Evolutionary conservation across 2,797 vertebrate genomes (phyloP).

Genomic region (Rhinoraja longicauda): DNA sequence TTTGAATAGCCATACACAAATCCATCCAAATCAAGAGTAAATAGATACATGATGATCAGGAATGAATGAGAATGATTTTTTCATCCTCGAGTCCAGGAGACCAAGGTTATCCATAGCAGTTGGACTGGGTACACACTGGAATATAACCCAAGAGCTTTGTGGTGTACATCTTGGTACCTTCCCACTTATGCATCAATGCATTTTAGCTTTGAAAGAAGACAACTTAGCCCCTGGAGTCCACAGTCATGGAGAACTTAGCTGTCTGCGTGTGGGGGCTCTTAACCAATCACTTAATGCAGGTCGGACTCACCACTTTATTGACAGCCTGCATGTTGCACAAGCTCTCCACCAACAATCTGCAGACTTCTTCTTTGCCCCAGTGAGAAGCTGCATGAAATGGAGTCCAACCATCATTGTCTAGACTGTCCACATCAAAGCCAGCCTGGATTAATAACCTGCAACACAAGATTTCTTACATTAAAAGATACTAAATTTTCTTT

Average conservation of each 20-base stretch:
- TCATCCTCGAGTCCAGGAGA: neutral
- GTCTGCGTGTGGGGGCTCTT: neutral
- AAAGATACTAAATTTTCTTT: neutral
- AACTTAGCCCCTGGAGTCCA: neutral
- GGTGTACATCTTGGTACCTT: neutral
- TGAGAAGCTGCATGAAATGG: slow-evolving; percentile 72
- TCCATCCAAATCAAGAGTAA: neutral
- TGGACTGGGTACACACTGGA: neutral
- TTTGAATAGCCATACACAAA: neutral
- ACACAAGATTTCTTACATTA: neutral
- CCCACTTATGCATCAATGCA: neutral
- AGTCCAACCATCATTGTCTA: slow-evolving; percentile 70
- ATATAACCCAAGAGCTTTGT: neutral
- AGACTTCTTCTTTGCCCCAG: slow-evolving; percentile 76
- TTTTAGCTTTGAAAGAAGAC: neutral
- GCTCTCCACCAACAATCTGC: slow-evolving; percentile 62
- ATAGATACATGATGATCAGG: neutral
- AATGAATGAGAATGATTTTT: neutral
- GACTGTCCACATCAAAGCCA: slow-evolving; percentile 61
- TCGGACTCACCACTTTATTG: slow-evolving; percentile 69
- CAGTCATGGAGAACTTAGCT: neutral
- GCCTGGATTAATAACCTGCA: slow-evolving; percentile 59
- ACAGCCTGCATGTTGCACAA: slow-evolving; percentile 71
- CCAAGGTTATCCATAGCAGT: neutral
- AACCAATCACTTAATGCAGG: neutral